These are phyloP conservation scores for Dasypolia templi DNA, from an alignment of 2,888 invertebrate genomes.

Conservation along the genomic window DNA sequence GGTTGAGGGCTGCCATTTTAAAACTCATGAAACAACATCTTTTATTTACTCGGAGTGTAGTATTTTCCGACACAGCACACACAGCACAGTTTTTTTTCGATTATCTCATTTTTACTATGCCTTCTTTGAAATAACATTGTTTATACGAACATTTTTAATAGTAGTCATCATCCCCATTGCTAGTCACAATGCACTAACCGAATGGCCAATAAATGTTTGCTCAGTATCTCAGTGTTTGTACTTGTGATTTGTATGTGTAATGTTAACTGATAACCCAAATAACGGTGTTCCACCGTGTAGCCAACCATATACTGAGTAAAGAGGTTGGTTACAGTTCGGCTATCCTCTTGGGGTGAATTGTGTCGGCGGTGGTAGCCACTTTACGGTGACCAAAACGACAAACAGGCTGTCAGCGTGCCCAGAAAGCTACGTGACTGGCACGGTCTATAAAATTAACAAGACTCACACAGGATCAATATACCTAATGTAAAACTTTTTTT, in stretches of 20 bases:
- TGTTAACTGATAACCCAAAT: conserved; percentile 40
- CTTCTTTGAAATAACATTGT: no score
- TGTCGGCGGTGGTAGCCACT: not conserved
- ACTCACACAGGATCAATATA: not conserved
- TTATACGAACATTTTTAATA: no score
- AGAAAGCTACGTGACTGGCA: not conserved
- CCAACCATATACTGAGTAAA: no score
- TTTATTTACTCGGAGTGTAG: no score
- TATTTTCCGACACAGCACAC: no score
- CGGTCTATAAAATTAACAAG: not conserved
- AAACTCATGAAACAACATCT: not conserved
- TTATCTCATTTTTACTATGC: no score
- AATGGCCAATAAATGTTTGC: conserved; percentile 51
- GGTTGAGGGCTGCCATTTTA: not conserved
- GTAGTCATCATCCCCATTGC: no score
- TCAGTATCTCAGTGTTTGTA: conserved; percentile 45
- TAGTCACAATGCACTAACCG: conserved; percentile 38
- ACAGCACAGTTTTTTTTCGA: no score
- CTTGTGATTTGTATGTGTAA: conserved; percentile 49
- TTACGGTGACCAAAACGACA: conserved; percentile 1
- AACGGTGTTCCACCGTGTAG: no score
- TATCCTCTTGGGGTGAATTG: not conserved
- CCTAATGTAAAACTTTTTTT: not conserved
- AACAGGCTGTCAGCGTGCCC: not conserved
- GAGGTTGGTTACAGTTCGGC: not conserved